Evolutionary conservation across 1,140 invertebrate genomes (phyloP).

Genomic region (Plutomurus gul): DNA sequence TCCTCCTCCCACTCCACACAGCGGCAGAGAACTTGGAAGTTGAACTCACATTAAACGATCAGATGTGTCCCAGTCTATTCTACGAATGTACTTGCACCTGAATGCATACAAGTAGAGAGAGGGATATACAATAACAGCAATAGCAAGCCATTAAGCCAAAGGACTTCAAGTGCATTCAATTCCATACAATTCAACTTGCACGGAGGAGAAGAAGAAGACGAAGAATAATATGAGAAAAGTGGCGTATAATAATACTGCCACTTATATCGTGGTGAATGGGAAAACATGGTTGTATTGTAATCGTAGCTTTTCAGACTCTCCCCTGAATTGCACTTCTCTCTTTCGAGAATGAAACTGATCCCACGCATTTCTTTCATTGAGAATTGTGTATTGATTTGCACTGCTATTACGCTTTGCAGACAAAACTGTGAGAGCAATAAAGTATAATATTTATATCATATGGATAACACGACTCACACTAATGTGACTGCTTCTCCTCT

Average conservation of each 20-base stretch:
- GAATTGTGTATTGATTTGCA: not conserved
- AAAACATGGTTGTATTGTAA: not conserved
- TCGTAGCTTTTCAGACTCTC: too few relatives aligned
- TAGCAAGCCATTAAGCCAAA: too few relatives aligned
- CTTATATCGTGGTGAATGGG: not conserved
- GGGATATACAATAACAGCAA: too few relatives aligned
- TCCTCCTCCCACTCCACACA: too few relatives aligned
- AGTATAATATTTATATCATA: too few relatives aligned
- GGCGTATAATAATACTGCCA: not conserved
- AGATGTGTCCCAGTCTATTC: too few relatives aligned
- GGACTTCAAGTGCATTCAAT: not conserved
- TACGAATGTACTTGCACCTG: too few relatives aligned
- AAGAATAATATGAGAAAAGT: not conserved
- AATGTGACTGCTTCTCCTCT: too few relatives aligned
- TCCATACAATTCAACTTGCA: not conserved
- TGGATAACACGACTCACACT: too few relatives aligned
- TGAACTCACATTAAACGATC: too few relatives aligned
- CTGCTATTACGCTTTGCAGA: not conserved
- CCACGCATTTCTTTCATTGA: conserved; percentile 5
- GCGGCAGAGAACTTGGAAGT: too few relatives aligned
- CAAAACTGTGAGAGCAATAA: not conserved
- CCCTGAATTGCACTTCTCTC: not conserved
- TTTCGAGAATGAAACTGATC: conserved; percentile 5
- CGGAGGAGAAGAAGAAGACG: not conserved
- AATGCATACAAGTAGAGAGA: too few relatives aligned